These are phyloP conservation scores for Tarsius wallacei DNA, from an alignment of 2,797 vertebrate species.

Conservation along the genomic window DNA sequence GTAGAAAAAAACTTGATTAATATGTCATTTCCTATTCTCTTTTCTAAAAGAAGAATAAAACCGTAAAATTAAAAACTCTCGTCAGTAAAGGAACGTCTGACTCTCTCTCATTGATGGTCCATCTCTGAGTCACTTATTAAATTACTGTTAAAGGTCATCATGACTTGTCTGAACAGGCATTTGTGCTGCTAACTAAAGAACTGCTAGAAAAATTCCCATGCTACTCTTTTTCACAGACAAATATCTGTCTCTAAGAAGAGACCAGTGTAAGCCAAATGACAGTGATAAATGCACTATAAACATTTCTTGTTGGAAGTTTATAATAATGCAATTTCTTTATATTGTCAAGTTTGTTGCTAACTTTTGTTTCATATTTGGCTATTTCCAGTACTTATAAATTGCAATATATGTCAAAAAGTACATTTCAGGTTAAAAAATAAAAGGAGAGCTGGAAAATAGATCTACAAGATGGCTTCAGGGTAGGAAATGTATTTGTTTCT, in stretches of 20 bases:
- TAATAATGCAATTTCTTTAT: slow-evolving; percentile 71
- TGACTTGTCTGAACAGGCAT: slow-evolving; percentile 67
- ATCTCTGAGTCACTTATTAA: slow-evolving; percentile 68
- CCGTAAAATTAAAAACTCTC: slow-evolving; percentile 72
- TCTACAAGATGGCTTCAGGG: slow-evolving; percentile 70
- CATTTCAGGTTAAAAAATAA: slow-evolving; percentile 68
- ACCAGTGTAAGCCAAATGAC: slow-evolving; percentile 64
- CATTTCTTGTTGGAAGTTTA: slow-evolving; percentile 76
- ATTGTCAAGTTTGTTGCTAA: slow-evolving; percentile 77
- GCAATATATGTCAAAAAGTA: slow-evolving; percentile 55
- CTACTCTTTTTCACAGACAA: slow-evolving; percentile 75
- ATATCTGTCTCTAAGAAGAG: slow-evolving; percentile 66
- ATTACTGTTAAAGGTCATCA: slow-evolving; percentile 71
- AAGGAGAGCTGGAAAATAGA: slow-evolving; percentile 67
- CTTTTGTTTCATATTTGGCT: slow-evolving; percentile 70
- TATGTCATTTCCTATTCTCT: slow-evolving; percentile 61
- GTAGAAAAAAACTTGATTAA: slow-evolving; percentile 59
- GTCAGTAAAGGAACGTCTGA: slow-evolving; percentile 49
- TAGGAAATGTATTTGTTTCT: slow-evolving; percentile 73
- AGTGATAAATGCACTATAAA: slow-evolving; percentile 77
- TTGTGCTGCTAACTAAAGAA: slow-evolving; percentile 73
- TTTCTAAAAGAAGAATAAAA: slow-evolving; percentile 38
- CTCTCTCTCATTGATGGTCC: slow-evolving; percentile 63
- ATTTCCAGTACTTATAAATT: slow-evolving; percentile 75
- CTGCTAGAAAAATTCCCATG: slow-evolving; percentile 63